These are phyloP conservation scores for Latrodectus hesperus DNA, from an alignment of 2,888 invertebrate genomes.

Conservation along the genomic window DNA sequence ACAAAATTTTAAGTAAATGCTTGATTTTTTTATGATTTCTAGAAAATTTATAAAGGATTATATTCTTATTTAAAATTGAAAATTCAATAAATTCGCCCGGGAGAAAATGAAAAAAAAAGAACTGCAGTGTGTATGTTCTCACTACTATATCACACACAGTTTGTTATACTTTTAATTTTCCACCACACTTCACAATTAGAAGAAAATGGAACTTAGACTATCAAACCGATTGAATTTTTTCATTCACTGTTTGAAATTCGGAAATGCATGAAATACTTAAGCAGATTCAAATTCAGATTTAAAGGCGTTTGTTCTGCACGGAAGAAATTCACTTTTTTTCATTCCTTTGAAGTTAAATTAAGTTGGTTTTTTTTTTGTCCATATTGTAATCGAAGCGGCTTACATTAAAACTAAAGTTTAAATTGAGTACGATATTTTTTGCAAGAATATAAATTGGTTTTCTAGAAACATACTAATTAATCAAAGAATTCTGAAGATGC, in stretches of 20 bases:
- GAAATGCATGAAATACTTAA: conserved; percentile 3
- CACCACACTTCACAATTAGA: conserved; percentile 50
- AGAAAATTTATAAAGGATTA: too few relatives aligned
- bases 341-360: background rate
- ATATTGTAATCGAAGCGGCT: background rate
- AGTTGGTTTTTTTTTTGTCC: background rate
- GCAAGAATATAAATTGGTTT: background rate
- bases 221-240: conserved; percentile 43
- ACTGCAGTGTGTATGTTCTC: background rate
- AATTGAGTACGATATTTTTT: conserved; percentile 20
- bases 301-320: background rate
- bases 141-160: background rate
- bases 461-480: background rate
- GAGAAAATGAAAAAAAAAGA: background rate
- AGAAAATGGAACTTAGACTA: conserved; percentile 54
- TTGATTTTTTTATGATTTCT: too few relatives aligned
- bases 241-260: background rate
- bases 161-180: conserved; percentile 50
- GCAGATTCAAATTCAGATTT: background rate
- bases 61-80: too few relatives aligned
- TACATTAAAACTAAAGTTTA: conserved; percentile 48
- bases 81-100: background rate
- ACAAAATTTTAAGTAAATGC: too few relatives aligned
- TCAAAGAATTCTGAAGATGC: background rate
- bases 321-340: background rate